phyloP scores from a whole-genome alignment of 2,797 vertebrate genomes.

The Cyprinodon diabolis region DNA sequence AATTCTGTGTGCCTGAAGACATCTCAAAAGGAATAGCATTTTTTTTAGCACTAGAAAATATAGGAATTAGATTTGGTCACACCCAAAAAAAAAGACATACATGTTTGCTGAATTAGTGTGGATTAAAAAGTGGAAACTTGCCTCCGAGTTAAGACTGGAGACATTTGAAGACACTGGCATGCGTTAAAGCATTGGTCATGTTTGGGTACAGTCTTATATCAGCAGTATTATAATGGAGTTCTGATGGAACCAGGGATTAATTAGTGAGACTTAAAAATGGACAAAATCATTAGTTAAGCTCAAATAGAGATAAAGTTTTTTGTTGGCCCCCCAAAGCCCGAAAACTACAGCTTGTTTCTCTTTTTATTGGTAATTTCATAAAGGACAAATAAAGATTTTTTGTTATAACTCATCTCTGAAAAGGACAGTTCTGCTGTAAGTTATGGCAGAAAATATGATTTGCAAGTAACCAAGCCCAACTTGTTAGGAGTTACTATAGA shows the following conservation, averaged over 20 bases:
- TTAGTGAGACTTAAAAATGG: slow-evolving; percentile 64
- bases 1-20: slow-evolving; percentile 82
- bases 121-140: slow-evolving; percentile 62
- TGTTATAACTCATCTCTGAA: slow-evolving; percentile 16
- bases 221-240: slow-evolving; percentile 68
- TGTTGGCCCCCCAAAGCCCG: slow-evolving; percentile 18
- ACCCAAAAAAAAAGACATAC: slow-evolving; percentile 41
- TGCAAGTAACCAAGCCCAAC: slow-evolving; percentile 37
- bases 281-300: slow-evolving; percentile 71
- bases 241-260: slow-evolving; percentile 75
- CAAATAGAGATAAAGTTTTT: slow-evolving; percentile 55
- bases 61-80: slow-evolving; percentile 66
- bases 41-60: slow-evolving; percentile 68
- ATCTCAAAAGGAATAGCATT: slow-evolving; percentile 79
- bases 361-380: slow-evolving; percentile 37
- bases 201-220: slow-evolving; percentile 75
- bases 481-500: slow-evolving; percentile 33
- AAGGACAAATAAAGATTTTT: slow-evolving; percentile 30
- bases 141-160: slow-evolving; percentile 48
- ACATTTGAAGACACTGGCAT: slow-evolving; percentile 33
- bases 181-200: slow-evolving; percentile 65
- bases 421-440: slow-evolving; percentile 26
- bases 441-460: background rate
- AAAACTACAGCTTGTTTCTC: slow-evolving; percentile 39
- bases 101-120: slow-evolving; percentile 69